phyloP scores from a whole-genome alignment of 2,888 invertebrate genomes.

The Drosophila eohydei region DNA sequence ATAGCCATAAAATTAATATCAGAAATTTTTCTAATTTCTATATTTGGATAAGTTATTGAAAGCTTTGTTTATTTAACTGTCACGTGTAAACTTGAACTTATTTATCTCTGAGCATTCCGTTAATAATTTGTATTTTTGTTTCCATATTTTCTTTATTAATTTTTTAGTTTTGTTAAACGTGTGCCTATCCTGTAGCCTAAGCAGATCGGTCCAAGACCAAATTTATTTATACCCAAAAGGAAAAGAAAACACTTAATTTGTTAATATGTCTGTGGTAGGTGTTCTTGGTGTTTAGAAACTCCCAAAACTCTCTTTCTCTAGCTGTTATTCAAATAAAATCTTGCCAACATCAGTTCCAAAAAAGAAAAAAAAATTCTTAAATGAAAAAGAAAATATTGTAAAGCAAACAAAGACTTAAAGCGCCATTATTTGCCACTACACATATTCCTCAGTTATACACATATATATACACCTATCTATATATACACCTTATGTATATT shows the following conservation, averaged over 20 bases:
- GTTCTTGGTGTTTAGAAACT: constrained; percentile 54
- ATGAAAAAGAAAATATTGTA: constrained; percentile 30
- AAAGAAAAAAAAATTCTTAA: constrained; percentile 9
- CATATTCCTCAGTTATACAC: constrained; percentile 53
- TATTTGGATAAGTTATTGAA: no score
- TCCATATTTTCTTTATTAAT: constrained; percentile 21
- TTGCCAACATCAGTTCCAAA: constrained; percentile 64
- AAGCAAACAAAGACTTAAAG: constrained; percentile 74
- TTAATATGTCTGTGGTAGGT: constrained; percentile 45
- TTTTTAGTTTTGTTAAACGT: constrained; percentile 36
- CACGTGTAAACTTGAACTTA: constrained; percentile 37
- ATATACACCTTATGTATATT: constrained; percentile 12
- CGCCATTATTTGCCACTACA: constrained; percentile 67
- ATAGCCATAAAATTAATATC: neutral
- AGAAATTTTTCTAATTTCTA: neutral
- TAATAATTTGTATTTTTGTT: constrained; percentile 32
- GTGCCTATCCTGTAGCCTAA: constrained; percentile 53
- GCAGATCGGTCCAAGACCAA: constrained; percentile 64
- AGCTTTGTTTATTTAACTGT: neutral
- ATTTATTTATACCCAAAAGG: constrained; percentile 41
- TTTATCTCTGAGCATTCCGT: constrained; percentile 68
- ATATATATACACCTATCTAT: constrained; percentile 37
- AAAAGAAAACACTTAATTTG: constrained; percentile 12
- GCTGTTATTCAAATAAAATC: constrained; percentile 60
- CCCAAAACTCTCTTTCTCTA: neutral